Evolutionary conservation across 2,888 invertebrate genomes (phyloP).

Genomic region (Candidula unifasciata): DNA sequence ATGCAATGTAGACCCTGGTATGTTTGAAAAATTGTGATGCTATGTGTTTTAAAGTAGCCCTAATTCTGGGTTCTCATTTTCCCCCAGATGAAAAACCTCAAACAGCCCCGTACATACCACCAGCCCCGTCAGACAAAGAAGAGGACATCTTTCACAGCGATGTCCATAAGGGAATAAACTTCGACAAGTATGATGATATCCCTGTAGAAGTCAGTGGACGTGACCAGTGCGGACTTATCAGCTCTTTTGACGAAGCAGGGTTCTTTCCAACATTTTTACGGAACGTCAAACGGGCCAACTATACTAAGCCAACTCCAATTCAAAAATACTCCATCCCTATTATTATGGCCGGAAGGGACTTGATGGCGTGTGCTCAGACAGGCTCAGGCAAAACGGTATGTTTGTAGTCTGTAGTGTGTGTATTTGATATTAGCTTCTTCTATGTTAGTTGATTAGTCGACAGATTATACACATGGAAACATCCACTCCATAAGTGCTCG

Average conservation of each 20-base stretch:
- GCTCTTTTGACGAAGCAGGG: slow-evolving; percentile 85
- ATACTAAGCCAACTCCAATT: slow-evolving; percentile 90
- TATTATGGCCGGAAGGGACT: slow-evolving; percentile 87
- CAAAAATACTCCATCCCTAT: slow-evolving; percentile 94
- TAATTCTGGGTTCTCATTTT: no score
- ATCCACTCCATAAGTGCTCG: no score
- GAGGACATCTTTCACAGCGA: slow-evolving; percentile 67
- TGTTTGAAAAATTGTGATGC: no score
- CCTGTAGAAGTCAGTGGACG: slow-evolving; percentile 76
- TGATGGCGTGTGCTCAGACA: slow-evolving; percentile 99
- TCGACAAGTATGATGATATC: slow-evolving; percentile 78
- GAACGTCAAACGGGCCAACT: slow-evolving; percentile 87
- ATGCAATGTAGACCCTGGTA: no score
- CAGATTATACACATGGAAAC: no score
- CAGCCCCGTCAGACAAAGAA: slow-evolving; percentile 73
- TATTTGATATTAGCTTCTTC: no score
- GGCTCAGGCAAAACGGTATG: slow-evolving; percentile 87
- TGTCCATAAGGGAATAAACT: slow-evolving; percentile 77
- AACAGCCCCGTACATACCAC: slow-evolving; percentile 69
- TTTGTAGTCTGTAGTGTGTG: neutral
- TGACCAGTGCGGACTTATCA: slow-evolving; percentile 64
- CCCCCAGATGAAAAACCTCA: neutral
- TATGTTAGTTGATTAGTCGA: no score
- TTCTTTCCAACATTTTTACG: slow-evolving; percentile 84
- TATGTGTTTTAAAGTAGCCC: no score